Conservation (phyloP, 1,140 invertebrate species). For the Drosophila ironensis region DNA sequence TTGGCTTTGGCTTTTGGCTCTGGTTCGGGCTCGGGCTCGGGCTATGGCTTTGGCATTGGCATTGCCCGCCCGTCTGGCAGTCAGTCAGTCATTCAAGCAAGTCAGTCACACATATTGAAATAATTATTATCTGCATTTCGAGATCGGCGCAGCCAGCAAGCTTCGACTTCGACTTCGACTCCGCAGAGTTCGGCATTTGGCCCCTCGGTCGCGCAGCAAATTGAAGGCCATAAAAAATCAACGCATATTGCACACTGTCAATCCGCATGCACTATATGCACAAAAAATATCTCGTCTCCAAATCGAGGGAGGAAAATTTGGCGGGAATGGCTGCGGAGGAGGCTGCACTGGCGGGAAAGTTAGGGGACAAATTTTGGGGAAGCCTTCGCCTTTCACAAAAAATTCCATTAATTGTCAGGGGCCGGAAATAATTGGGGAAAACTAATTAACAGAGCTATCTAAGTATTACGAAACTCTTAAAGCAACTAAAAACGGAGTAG, state of each 20-base stretch:
- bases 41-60: slow-evolving; percentile 53
- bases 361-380: background rate
- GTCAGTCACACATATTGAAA: slow-evolving; percentile 81
- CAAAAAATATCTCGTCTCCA: background rate
- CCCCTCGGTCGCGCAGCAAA: slow-evolving; percentile 43
- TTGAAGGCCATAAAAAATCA: slow-evolving; percentile 82
- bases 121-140: slow-evolving; percentile 81
- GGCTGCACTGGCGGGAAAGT: background rate
- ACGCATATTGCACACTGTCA: slow-evolving; percentile 81
- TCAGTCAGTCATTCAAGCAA: slow-evolving; percentile 53
- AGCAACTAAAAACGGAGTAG: no score
- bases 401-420: no score
- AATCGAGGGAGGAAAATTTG: background rate
- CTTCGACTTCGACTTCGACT: slow-evolving; percentile 10
- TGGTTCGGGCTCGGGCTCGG: no score
- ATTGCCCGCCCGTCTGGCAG: slow-evolving; percentile 34
- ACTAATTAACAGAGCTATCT: no score
- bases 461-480: no score
- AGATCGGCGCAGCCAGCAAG: slow-evolving; percentile 62
- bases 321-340: no score
- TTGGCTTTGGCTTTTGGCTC: slow-evolving; percentile 46
- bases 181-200: slow-evolving; percentile 20
- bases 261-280: no score
- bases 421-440: no score
- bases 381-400: no score